Conservation (phyloP, 2,113 vertebrate genomes). For the Coptodon bakossiorum region DNA sequence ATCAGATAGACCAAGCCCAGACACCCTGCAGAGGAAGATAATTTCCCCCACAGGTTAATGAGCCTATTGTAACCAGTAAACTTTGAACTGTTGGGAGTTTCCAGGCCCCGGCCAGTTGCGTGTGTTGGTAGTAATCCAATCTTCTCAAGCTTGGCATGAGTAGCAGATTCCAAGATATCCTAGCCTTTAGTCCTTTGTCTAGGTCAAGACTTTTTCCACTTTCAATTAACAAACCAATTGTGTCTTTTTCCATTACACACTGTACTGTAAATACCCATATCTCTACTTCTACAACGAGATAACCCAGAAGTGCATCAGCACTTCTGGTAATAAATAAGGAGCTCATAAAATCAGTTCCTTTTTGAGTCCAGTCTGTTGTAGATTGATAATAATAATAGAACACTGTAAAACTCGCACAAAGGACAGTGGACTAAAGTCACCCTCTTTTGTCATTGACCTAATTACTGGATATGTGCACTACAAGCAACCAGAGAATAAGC, state of each 20-base stretch:
- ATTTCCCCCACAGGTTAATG: rapidly evolving
- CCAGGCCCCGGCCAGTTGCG: background rate
- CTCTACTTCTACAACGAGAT: background rate
- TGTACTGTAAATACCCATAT: background rate
- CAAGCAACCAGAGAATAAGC: background rate
- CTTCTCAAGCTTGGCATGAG: background rate
- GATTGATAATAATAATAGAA: background rate
- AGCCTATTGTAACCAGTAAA: background rate
- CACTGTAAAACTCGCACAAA: background rate
- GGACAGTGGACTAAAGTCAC: background rate
- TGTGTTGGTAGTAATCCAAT: background rate
- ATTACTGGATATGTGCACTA: background rate
- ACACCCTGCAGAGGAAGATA: background rate
- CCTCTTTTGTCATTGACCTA: background rate
- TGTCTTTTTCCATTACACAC: background rate
- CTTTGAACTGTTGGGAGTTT: background rate
- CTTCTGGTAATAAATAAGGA: background rate
- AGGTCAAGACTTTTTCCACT: background rate
- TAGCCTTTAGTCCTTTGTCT: background rate
- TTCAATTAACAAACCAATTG: background rate
- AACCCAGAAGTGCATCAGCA: background rate
- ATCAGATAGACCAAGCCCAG: background rate
- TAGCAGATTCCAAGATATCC: background rate
- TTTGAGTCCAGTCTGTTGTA: background rate
- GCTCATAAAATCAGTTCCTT: background rate